Conservation (phyloP, 2,797 vertebrate genomes). For the Menidia menidia region DNA sequence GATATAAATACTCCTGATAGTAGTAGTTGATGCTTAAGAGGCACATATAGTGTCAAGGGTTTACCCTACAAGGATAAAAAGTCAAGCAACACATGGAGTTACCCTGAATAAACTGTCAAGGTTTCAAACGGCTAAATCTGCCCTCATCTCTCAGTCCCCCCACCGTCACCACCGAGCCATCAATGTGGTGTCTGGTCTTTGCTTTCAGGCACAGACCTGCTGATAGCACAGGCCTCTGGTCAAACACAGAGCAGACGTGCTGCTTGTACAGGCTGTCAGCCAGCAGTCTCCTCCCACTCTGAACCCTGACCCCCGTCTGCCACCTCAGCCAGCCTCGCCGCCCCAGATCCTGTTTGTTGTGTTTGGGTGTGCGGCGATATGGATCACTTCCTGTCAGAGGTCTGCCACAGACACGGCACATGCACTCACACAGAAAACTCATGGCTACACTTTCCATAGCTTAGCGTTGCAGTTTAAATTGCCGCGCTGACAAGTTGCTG, state of each 20-base stretch:
- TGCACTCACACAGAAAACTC: conserved; percentile 9
- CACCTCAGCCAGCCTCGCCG: conserved; percentile 35
- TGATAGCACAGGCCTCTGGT: conserved; percentile 61
- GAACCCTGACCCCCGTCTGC: conserved; percentile 45
- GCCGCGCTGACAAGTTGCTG: conserved; percentile 65
- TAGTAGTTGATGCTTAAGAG: no score
- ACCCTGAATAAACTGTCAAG: no score
- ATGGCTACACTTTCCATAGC: background rate
- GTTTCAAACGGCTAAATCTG: no score
- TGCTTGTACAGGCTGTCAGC: conserved; percentile 65
- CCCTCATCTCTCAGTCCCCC: background rate
- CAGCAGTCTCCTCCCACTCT: conserved; percentile 58
- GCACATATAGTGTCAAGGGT: no score
- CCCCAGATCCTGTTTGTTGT: conserved; percentile 71
- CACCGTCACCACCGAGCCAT: background rate
- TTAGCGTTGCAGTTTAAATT: conserved; percentile 50
- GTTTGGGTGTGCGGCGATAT: conserved; percentile 62
- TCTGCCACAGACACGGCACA: conserved; percentile 53
- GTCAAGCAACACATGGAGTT: no score
- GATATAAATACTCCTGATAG: no score
- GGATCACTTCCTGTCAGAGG: conserved; percentile 76
- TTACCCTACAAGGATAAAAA: no score
- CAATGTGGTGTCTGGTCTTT: conserved; percentile 21
- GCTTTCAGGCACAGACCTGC: conserved; percentile 23
- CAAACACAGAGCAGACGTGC: conserved; percentile 75